Conservation (phyloP, 2,888 invertebrate species). For the Scaptomyza cyrtandrae region DNA sequence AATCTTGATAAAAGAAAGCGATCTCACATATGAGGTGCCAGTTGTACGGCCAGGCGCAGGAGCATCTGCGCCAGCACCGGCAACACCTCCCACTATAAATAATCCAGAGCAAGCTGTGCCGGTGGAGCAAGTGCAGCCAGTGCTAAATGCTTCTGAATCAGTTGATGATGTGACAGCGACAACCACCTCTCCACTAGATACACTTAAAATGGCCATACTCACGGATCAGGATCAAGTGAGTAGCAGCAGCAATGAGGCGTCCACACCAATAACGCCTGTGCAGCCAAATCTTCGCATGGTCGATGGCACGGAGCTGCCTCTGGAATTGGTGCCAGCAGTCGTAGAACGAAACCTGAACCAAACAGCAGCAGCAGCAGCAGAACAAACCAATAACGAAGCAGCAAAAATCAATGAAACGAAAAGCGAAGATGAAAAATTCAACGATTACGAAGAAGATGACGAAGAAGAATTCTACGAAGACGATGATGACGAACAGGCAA, state of each 20-base stretch:
- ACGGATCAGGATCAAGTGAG: slow-evolving; percentile 74
- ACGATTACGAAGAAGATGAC: slow-evolving; percentile 72
- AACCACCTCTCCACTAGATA: slow-evolving; percentile 64
- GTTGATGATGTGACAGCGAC: slow-evolving; percentile 54
- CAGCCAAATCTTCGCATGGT: slow-evolving; percentile 85
- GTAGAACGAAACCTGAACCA: slow-evolving; percentile 35
- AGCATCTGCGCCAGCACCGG: background rate
- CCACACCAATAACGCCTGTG: slow-evolving; percentile 57
- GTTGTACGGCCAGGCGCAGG: slow-evolving; percentile 33
- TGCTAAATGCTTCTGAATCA: slow-evolving; percentile 62
- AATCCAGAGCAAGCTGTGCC: slow-evolving; percentile 28
- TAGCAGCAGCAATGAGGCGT: slow-evolving; percentile 33
- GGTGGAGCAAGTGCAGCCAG: slow-evolving; percentile 4
- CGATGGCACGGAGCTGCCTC: slow-evolving; percentile 88
- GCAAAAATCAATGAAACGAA: slow-evolving; percentile 22
- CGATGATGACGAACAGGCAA: slow-evolving; percentile 57
- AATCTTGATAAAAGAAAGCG: slow-evolving; percentile 83
- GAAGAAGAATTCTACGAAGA: slow-evolving; percentile 52
- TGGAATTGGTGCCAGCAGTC: slow-evolving; percentile 39
- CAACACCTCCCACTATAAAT: slow-evolving; percentile 1
- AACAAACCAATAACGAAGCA: background rate
- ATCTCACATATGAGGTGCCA: slow-evolving; percentile 84
- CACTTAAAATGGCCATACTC: slow-evolving; percentile 46
- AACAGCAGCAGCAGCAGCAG: slow-evolving; percentile 6
- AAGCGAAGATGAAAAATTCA: slow-evolving; percentile 32